A percentile compares a stretch with the other conserved stretches of the same genome.
Evolutionary conservation across 2,797 vertebrate species (phyloP).

Genomic region (Galagoides demidoff): DNA sequence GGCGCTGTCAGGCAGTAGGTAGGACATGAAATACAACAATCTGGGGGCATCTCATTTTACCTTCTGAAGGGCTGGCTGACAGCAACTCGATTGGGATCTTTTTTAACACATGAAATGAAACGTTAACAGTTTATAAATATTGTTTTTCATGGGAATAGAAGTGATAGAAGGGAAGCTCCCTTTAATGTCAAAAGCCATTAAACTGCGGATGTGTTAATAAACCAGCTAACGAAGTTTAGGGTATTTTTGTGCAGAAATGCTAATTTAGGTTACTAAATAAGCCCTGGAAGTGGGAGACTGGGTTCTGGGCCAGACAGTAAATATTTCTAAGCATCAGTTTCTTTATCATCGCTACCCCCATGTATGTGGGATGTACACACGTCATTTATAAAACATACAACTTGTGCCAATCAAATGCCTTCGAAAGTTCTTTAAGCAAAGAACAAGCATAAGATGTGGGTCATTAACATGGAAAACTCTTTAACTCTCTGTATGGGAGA

Average conservation of each 20-base stretch:
- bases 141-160: constrained; percentile 53
- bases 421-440: constrained; percentile 8
- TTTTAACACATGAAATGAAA: constrained; percentile 47
- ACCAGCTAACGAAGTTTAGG: background rate
- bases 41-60: constrained; percentile 4
- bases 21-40: constrained; percentile 6
- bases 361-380: background rate
- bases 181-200: constrained; percentile 58
- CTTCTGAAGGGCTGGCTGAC: constrained; percentile 26
- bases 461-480: background rate
- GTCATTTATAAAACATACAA: constrained; percentile 14
- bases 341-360: constrained; percentile 23
- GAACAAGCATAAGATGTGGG: background rate
- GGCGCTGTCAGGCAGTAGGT: background rate
- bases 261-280: background rate
- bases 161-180: constrained; percentile 15
- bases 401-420: background rate
- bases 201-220: constrained; percentile 44
- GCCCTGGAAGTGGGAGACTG: background rate
- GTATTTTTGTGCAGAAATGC: background rate
- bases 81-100: constrained; percentile 19
- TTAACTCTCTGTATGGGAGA: background rate
- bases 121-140: constrained; percentile 67
- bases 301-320: background rate
- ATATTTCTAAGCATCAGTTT: background rate